Percentiles rank a stretch among this genome's conserved stretches.
Evolutionary conservation across 1,140 invertebrate species (phyloP).

Genomic region (Pseudomyrmex concolor): DNA sequence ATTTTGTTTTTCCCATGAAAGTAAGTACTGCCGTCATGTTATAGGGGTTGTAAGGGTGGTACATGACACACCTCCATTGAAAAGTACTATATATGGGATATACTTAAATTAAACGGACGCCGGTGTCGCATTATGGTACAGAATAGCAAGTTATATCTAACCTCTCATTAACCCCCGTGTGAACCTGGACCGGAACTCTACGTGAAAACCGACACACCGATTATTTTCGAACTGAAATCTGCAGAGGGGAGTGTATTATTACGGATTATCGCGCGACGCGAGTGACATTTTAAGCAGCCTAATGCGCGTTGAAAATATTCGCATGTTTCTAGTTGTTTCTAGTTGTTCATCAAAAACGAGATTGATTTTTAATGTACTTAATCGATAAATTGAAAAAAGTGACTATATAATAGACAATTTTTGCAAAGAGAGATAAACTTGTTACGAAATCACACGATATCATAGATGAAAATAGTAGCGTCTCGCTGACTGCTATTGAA

Average conservation of each 20-base stretch:
- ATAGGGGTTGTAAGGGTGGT: conserved; percentile 55
- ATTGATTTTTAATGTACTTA: not conserved
- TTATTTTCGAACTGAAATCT: conserved; percentile 74
- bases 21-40: conserved; percentile 64
- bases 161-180: conserved; percentile 84
- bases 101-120: conserved; percentile 84
- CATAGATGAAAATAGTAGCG: conserved; percentile 52
- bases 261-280: conserved; percentile 42
- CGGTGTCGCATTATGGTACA: conserved; percentile 79
- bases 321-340: not conserved
- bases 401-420: not conserved
- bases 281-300: conserved; percentile 43
- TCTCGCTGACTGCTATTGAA: conserved; percentile 55
- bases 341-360: not conserved
- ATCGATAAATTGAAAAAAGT: not conserved
- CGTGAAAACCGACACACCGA: conserved; percentile 75
- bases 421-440: conserved; percentile 4
- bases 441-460: conserved; percentile 45
- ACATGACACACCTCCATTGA: conserved; percentile 82
- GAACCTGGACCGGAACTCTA: conserved; percentile 72
- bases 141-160: conserved; percentile 84
- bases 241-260: conserved; percentile 58
- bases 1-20: conserved; percentile 84
- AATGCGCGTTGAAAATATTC: not conserved
- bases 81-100: conserved; percentile 78